Evolutionary conservation across 2,797 vertebrate species (phyloP).

Genomic region (Microcaecilia unicolor): DNA sequence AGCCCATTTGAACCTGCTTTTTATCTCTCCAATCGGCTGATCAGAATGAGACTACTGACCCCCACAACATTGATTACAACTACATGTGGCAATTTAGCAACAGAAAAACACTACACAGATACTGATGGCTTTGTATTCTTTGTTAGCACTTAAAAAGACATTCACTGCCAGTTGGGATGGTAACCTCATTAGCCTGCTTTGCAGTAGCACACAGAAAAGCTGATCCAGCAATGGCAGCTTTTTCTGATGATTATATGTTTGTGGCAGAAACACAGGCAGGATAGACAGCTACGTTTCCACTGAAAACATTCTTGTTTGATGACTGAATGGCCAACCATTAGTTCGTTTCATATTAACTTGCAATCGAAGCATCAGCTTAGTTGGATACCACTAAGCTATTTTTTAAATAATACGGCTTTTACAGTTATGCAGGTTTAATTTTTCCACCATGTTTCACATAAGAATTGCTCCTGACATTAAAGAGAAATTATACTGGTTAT

Average conservation of each 20-base stretch:
- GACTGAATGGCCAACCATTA: constrained; percentile 28
- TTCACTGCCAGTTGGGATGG: constrained; percentile 32
- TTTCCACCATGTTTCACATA: constrained; percentile 16
- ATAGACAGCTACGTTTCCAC: constrained; percentile 28
- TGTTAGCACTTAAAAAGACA: constrained; percentile 30
- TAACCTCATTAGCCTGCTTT: constrained; percentile 29
- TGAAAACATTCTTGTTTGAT: constrained; percentile 36
- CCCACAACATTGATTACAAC: constrained; percentile 33
- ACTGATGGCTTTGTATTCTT: constrained; percentile 22
- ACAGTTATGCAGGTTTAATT: too few relatives aligned
- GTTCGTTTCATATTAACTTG: constrained; percentile 22
- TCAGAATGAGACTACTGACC: constrained; percentile 20
- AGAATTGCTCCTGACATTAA: constrained; percentile 7
- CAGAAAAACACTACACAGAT: constrained; percentile 28
- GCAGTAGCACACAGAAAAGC: constrained; percentile 35
- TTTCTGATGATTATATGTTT: constrained; percentile 23
- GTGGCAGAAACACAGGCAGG: constrained; percentile 30
- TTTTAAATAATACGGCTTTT: constrained; percentile 15
- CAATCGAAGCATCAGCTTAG: constrained; percentile 23
- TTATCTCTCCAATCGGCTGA: too few relatives aligned
- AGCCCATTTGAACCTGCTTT: constrained; percentile 18
- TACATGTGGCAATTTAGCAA: constrained; percentile 27
- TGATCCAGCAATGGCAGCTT: constrained; percentile 30
- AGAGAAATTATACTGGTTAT: neutral
- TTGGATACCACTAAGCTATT: constrained; percentile 33